Base-by-base conservation (phyloP, 2,113 vertebrate genomes). In the Ceyx cyanopectus region DNA sequence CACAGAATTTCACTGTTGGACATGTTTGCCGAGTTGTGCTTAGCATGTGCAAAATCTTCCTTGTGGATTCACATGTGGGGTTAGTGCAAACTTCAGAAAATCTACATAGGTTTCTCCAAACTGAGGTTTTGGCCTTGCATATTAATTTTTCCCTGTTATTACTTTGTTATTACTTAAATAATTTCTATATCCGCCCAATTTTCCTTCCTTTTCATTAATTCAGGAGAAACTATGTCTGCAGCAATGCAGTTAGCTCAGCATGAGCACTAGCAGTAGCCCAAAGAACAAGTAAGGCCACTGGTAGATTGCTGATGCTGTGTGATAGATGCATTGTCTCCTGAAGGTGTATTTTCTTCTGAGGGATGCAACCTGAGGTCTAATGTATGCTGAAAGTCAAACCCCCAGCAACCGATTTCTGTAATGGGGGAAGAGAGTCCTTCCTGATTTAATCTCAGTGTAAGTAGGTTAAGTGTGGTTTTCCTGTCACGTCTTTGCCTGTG, bases 401-500 rank as follows among this genome's bases (percentile, higher is more conserved):
- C 86, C 32, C 13, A 19, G 46, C 24, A 91, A 87, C 56, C 1
- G 26, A 84, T 95, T 87, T 90, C 72, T 87, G 60, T 87, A 46
- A 80, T 22, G 40, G 56, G 14, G 7, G 45, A 85, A 87, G 79
- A 94, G 22, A 85, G 79, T 83, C 56, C 72, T 95, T 95, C 72
- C 93, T 91, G 92, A 87, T 92, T 87, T 92, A 87, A 85, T 92
- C 67, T 91, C 15, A 12, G 21, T 89, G 24, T 92, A 96, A 95
- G 85, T 95, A 96, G 95, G 93, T 92, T 95, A 91, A 91, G 43
- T 91, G 95, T 85, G 95, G 94, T 94, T 96, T 96, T 96, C 95
- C 95, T 96, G 95, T 94, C 85, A 74, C 61, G 3, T 94, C 46
- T 93, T 80, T 66, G 27, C 41, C 74, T 58, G 56, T 81, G 63